A percentile compares a stretch with the other conserved stretches of the same genome.
Evolutionary conservation across 2,797 vertebrate genomes (phyloP).

Genomic region (Natrix natrix): DNA sequence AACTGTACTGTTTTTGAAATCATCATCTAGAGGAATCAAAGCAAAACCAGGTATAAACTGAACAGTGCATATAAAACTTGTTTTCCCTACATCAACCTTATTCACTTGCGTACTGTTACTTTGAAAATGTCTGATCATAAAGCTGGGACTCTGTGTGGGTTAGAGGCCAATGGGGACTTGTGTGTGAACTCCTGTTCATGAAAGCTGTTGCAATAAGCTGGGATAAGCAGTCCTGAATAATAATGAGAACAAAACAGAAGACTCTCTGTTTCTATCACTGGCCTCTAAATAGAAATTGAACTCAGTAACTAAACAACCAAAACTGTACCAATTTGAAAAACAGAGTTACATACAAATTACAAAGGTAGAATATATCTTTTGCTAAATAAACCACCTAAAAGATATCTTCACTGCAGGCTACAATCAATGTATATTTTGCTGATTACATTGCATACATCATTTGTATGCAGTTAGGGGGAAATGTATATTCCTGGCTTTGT

Average conservation of each 20-base stretch:
- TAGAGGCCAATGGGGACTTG: conserved; percentile 61
- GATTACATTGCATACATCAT: not conserved
- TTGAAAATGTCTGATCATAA: conserved; percentile 64
- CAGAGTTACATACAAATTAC: conserved; percentile 41
- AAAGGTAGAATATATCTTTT: not conserved
- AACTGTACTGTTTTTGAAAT: conserved; percentile 33
- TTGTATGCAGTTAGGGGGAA: not conserved
- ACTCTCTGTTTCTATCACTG: conserved; percentile 61
- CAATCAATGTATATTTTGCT: not conserved
- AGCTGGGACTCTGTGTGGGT: conserved; percentile 59
- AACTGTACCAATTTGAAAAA: conserved; percentile 44
- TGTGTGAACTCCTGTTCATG: conserved; percentile 55
- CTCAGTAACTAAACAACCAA: conserved; percentile 33
- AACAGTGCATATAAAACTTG: conserved; percentile 9
- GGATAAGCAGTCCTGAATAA: conserved; percentile 68
- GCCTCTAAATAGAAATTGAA: conserved; percentile 45
- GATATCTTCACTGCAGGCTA: not conserved
- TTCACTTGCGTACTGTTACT: conserved; percentile 54
- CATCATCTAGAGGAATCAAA: conserved; percentile 36
- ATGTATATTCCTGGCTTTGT: not conserved
- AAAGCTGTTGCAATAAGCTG: conserved; percentile 56
- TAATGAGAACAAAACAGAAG: conserved; percentile 70
- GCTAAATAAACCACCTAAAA: not conserved
- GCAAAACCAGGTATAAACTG: conserved; percentile 37
- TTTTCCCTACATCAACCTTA: conserved; percentile 39